Conservation (phyloP, 2,113 vertebrate species). For the Recurvirostra avosetta region DNA sequence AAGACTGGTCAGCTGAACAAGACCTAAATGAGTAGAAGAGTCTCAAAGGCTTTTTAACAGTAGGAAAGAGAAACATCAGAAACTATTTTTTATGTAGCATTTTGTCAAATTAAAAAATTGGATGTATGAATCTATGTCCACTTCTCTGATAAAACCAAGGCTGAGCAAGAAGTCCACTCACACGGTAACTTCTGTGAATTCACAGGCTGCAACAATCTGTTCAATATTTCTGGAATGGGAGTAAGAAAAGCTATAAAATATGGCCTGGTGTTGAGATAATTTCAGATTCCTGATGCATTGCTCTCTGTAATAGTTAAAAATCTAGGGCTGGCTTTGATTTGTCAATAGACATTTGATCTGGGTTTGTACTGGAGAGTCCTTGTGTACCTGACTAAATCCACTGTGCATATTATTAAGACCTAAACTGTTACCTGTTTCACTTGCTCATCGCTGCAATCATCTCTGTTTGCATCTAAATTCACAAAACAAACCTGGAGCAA, state of each 20-base stretch:
- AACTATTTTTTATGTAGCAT: background rate
- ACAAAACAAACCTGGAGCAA: slow-evolving; percentile 90
- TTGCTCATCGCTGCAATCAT: slow-evolving; percentile 73
- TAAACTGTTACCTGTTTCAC: slow-evolving; percentile 75
- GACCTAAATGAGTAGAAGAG: background rate
- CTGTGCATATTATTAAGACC: background rate
- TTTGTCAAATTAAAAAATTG: background rate
- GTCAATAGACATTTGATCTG: background rate
- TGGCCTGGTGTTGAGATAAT: background rate
- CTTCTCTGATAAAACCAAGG: background rate
- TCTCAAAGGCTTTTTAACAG: background rate
- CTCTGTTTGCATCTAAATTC: slow-evolving; percentile 82
- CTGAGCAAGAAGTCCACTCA: background rate
- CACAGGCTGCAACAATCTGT: background rate
- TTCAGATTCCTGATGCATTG: background rate
- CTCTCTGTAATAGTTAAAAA: background rate
- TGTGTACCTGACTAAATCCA: background rate
- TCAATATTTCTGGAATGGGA: background rate
- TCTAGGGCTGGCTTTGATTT: background rate
- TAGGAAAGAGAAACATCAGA: background rate
- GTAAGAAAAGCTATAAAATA: background rate
- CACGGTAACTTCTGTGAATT: background rate
- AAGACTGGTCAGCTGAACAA: background rate
- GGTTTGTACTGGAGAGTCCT: background rate
- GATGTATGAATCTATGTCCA: background rate